Evolutionary conservation across 2,797 vertebrate genomes (phyloP).

Genomic region (Huso huso): DNA sequence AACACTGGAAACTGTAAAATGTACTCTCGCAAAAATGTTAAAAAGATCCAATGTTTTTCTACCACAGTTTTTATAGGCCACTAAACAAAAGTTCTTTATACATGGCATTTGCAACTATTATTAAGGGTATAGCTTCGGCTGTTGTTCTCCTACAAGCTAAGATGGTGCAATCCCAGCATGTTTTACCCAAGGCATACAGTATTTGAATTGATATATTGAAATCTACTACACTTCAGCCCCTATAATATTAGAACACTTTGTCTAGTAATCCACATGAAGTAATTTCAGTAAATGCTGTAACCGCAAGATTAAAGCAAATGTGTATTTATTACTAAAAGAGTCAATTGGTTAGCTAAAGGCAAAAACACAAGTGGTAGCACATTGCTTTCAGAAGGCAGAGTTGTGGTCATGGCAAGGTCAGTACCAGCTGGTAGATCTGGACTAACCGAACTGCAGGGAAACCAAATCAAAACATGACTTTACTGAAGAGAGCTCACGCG

Average conservation of each 20-base stretch:
- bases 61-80: no score
- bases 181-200: no score
- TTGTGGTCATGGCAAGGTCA: neutral
- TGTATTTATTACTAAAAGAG: neutral
- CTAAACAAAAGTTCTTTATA: no score
- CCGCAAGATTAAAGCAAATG: neutral
- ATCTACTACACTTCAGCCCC: neutral
- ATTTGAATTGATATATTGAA: neutral
- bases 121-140: no score
- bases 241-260: neutral
- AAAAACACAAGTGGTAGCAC: neutral
- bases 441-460: neutral
- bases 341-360: slow-evolving; percentile 1
- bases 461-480: neutral
- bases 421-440: no score
- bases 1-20: no score
- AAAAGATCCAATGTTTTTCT: no score
- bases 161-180: no score
- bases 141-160: no score
- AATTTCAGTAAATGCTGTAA: neutral
- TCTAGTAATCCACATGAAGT: neutral
- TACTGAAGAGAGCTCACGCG: neutral
- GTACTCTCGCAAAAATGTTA: no score
- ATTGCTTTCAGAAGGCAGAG: neutral
- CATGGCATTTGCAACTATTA: no score